Conservation (phyloP, 2,888 invertebrate species). For the Luperina nickerlii region DNA sequence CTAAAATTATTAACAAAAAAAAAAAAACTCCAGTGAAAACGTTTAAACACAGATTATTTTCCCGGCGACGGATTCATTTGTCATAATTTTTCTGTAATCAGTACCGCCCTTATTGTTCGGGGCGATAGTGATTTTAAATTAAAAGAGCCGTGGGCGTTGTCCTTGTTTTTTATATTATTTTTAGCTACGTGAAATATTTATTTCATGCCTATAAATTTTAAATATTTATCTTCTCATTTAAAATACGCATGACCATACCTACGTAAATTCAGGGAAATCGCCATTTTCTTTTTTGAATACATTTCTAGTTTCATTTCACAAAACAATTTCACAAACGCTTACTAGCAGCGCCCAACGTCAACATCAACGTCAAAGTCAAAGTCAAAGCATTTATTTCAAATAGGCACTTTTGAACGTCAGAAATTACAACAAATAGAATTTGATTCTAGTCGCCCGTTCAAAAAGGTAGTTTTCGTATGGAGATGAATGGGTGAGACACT, state of each 20-base stretch:
- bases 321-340: no score
- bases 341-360: no score
- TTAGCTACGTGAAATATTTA: conserved; percentile 22
- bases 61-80: conserved; percentile 59
- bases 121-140: conserved; percentile 85
- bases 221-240: background rate
- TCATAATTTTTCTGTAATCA: conserved; percentile 77
- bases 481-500: no score
- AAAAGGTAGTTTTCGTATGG: no score
- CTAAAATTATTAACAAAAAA: conserved; percentile 16
- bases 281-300: background rate
- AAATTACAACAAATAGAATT: no score
- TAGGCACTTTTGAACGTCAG: no score
- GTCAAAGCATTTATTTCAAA: no score
- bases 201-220: background rate
- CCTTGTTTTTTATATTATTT: conserved; percentile 73
- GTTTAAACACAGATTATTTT: conserved; percentile 63
- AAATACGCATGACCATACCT: background rate
- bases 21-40: background rate
- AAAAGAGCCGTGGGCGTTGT: conserved; percentile 82
- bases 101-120: conserved; percentile 73
- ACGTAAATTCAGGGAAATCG: no score
- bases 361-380: no score
- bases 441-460: no score
- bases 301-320: no score